Conservation (phyloP, 2,797 vertebrate species). For the Lemur catta region DNA sequence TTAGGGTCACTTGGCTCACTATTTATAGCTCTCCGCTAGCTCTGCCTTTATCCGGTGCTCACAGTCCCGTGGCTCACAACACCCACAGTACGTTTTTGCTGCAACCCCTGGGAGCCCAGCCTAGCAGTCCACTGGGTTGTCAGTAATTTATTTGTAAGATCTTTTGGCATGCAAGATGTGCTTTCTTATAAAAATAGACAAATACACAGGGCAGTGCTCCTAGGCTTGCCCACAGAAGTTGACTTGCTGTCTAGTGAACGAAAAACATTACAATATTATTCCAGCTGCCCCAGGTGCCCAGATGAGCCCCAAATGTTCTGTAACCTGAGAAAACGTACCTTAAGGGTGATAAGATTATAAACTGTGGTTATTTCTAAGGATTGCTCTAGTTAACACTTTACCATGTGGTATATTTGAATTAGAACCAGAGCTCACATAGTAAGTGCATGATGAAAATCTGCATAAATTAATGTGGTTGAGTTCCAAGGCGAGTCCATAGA, state of each 20-base stretch:
- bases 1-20: slow-evolving; percentile 35
- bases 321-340: not conserved
- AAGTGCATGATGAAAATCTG: not conserved
- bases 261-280: not conserved
- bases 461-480: not conserved
- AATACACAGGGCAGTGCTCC: not conserved
- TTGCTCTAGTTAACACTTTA: not conserved
- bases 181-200: not conserved
- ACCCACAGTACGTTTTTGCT: not conserved
- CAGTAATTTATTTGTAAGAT: not conserved
- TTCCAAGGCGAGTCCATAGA: not conserved
- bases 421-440: not conserved
- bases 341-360: not conserved
- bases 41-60: not conserved
- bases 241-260: not conserved
- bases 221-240: not conserved
- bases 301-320: not conserved
- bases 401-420: not conserved
- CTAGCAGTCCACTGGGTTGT: not conserved
- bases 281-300: not conserved
- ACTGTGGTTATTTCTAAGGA: not conserved
- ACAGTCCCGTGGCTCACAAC: not conserved
- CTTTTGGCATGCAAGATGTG: not conserved
- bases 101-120: not conserved
- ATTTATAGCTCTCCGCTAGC: slow-evolving; percentile 54